phyloP scores from a whole-genome alignment of 2,797 vertebrate species.

The Gorsachius magnificus region DNA sequence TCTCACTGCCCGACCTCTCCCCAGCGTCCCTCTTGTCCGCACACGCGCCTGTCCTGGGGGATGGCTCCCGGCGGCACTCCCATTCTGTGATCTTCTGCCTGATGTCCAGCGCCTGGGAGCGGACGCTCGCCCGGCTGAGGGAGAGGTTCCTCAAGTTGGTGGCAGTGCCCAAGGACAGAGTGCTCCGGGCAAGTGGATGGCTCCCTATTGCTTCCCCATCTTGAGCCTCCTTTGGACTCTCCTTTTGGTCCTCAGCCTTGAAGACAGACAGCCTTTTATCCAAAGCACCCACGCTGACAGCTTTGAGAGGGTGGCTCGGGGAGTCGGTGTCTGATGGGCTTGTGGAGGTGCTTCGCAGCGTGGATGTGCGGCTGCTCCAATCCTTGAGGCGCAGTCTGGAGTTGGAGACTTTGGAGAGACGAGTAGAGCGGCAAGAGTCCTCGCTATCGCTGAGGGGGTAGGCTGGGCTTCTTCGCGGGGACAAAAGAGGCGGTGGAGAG shows the following conservation, averaged over 20 bases:
- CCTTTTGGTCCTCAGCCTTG: conserved; percentile 79
- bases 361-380: conserved; percentile 76
- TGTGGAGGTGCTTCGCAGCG: conserved; percentile 73
- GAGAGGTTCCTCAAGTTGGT: conserved; percentile 81
- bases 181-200: conserved; percentile 81
- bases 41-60: conserved; percentile 86
- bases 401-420: conserved; percentile 78
- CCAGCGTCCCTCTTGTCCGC: conserved; percentile 88
- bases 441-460: conserved; percentile 86
- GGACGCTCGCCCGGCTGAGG: conserved; percentile 77
- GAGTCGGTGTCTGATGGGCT: conserved; percentile 74
- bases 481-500: conserved; percentile 85
- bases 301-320: conserved; percentile 81
- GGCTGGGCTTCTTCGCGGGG: conserved; percentile 79
- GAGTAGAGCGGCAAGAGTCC: conserved; percentile 77
- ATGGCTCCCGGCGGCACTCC: conserved; percentile 88
- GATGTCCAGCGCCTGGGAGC: conserved; percentile 84
- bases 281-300: conserved; percentile 87
- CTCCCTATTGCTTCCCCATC: conserved; percentile 77
- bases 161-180: conserved; percentile 81
- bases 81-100: conserved; percentile 97
- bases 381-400: conserved; percentile 82
- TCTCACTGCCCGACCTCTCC: conserved; percentile 86
- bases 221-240: conserved; percentile 65
- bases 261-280: conserved; percentile 87